Base-by-base conservation (phyloP, 2,113 vertebrate species). In the Catharus minimus region DNA sequence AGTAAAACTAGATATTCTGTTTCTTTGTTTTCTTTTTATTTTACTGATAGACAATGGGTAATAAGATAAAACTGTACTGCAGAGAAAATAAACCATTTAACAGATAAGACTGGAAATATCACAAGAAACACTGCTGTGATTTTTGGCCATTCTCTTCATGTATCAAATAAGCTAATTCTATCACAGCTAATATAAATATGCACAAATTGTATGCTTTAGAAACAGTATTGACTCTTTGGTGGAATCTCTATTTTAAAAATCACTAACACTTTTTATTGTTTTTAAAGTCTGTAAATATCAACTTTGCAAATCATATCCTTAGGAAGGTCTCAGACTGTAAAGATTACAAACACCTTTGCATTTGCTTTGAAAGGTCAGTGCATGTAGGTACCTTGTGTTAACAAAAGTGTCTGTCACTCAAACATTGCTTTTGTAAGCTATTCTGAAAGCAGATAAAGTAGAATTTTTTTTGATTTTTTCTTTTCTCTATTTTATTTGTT, bases 241-340 rank as follows among this genome's bases (percentile, higher is more conserved):
- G 21, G 71, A 82, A 92, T 91, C 72, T 88, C 66, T 81, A 30
- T 88, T 92, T 92, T 84, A 64, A 85, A 92, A 89, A 79, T 82
- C 71, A 28, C 36, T 82, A 76, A 66, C 27, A 52, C 5, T 58
- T 90, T 81, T 93, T 86, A 74, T 86, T 92, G 76, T 67, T 89
- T 92, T 89, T 82, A 43, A 87, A 53, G 67, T 93, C 82, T 89
- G 82, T 85, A 93, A 95, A 92, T 87, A 95, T 66, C 89, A 92
- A 43, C 79, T 89, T 88, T 93, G 90, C 72, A 93, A 95, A 88
- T 55, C 53, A 71, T 83, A 81, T 86, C 41, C 60, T 80, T 83
- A 52, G 65, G 52, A 83, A 74, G 24, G 55, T 77, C 85, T 86
- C 71, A 55, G 79, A 68, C 39, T 69, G 65, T 88, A 91, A 77